Evolutionary conservation across 2,888 invertebrate genomes (phyloP).

Genomic region (Rhabditoides inermis): DNA sequence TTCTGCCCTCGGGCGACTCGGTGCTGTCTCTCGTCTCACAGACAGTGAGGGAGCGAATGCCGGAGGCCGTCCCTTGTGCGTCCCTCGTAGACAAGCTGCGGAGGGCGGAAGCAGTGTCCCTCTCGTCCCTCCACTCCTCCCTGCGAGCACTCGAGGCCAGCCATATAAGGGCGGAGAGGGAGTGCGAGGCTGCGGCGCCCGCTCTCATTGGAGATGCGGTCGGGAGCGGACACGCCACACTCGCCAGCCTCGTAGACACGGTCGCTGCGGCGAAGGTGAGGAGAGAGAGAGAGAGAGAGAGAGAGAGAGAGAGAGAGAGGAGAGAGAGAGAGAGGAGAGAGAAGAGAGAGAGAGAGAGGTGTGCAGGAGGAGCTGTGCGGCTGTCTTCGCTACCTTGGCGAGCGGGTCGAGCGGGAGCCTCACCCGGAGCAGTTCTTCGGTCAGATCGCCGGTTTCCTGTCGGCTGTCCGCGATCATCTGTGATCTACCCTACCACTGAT

Average conservation of each 20-base stretch:
- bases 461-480: too few relatives aligned
- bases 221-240: neutral
- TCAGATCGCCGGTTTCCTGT: neutral
- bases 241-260: too few relatives aligned
- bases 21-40: neutral
- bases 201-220: neutral
- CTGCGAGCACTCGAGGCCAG: conserved; percentile 1
- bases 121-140: neutral
- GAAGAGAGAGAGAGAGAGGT: neutral
- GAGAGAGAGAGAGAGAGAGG: neutral
- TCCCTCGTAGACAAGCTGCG: neutral
- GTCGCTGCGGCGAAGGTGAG: too few relatives aligned
- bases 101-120: neutral
- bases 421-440: neutral
- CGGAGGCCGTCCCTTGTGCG: neutral
- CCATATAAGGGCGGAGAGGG: conserved; percentile 4
- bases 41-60: neutral
- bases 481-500: neutral
- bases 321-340: neutral
- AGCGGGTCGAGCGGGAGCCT: neutral
- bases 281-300: too few relatives aligned
- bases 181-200: neutral
- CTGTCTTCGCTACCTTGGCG: neutral
- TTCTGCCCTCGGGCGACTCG: neutral
- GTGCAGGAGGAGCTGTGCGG: neutral